Base-by-base conservation (phyloP, 2,113 vertebrate species). In the Labeo rohita region DNA sequence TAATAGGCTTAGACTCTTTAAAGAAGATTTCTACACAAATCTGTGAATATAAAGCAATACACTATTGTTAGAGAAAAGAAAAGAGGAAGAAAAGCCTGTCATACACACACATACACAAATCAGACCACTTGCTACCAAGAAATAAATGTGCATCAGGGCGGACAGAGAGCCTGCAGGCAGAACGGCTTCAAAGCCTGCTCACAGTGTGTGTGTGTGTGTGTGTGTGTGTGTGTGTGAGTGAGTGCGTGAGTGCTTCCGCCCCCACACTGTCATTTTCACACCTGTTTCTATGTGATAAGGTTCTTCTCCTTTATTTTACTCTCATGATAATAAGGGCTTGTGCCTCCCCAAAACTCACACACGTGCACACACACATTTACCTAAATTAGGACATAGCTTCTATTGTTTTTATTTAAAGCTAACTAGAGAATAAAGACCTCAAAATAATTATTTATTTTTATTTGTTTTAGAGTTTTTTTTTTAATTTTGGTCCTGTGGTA, bases 241-340 rank as follows among this genome's bases (percentile, higher is more conserved):
- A 39, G 52, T 39, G 77, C 23, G 77, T 11, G 78, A 16, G 61
- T 75, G 83, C 28, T 70, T 89, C 89, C 87, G 85, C 89, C 89
- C 66, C 73, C 79, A 28, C 43, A 78, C 63, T 34, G 84, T 78
- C 79, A 82, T 80, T 66, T 70, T 81, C 78, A 85, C 70, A 85
- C 84, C 87, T 88, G 84, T 85, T 88, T 65, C 68, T 78, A 36
- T 18, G 88, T 86, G 88, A 89, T 89, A 77, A 87, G 45, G 45
- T 59, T 61, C 56, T 6, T 70, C 74, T 93, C 90, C 87, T 90
- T 91, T 36, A 54, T 86, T 86, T 91, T 88, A 86, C 84, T 84
- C 56, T 76, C 87, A 88, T 88, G 4, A 39, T 88, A 88, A 88
- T 83, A 83, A 80, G 89, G 54, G 54, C 65, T 11, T 87, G 83